Evolutionary conservation across 1,140 invertebrate species (phyloP), one percentile per base, ranked within the genome.

Genomic region (Eciton burchellii): DNA sequence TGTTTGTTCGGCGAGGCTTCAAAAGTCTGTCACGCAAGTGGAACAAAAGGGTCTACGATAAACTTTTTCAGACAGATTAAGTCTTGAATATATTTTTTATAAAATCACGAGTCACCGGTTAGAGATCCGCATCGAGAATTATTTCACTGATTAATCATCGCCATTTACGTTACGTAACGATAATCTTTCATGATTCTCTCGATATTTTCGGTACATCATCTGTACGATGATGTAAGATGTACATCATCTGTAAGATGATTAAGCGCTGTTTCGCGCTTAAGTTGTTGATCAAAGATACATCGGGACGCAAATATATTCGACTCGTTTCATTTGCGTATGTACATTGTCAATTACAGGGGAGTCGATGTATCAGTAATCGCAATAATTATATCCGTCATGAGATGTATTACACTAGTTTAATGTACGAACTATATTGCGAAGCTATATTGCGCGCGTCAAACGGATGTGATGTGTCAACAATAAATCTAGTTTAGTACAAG

Each of bases 281-380:
- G 52, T 81, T 74, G 45, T 82, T 4, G 24, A 54, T n/a, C 54
- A 41, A 56, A 35, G 26, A 29, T 49, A 49, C 0, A 3, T 35
- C 12, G 14, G 56, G 49, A 66, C 26, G 54, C 45, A 68, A 0
- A 3, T 66, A 5, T 5, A 83, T 0, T 41, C 35, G 29, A 14
- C 26, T 62, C 52, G 62, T 47, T 74, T 83, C 11, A 76, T 47
- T 83, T 83, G 43, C 47, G 72, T 19, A 56, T 9, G 65, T 71
- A 76, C 54, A 59, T 16, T 77, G 79, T 84, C 83, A 84, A 84
- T 84, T 83, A 84, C 41, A 71, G 35, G 21, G 43, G 56, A 68
- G 9, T 56, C 68, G 68, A 79, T 5, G 52, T 24, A 47, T 16
- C 3, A 26, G 41, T 57, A 60, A 57, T 9, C 24, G 14, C 45